Percentiles rank a stretch among this genome's conserved stretches.
phyloP scores from a whole-genome alignment of 2,888 invertebrate species.

The Mythimna ferrago region DNA sequence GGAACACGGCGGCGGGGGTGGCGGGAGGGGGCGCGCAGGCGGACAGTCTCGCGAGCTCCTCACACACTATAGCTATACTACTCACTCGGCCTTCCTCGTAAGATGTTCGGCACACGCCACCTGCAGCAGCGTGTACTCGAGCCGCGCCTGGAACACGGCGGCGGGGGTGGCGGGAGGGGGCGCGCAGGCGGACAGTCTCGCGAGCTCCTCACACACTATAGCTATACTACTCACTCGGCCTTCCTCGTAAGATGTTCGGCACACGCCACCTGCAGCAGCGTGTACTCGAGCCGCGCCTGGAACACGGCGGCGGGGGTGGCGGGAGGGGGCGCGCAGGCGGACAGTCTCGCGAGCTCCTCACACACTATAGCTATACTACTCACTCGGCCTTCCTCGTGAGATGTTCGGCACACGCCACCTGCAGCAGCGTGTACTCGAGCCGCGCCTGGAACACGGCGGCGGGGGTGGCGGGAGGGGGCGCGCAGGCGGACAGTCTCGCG shows the following conservation, averaged over 20 bases:
- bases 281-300: conserved; percentile 94
- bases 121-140: conserved; percentile 88
- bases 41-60: conserved; percentile 92
- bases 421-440: conserved; percentile 90
- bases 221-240: too few species aligned
- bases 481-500: conserved; percentile 93
- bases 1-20: too few species aligned
- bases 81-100: too few species aligned
- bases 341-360: conserved; percentile 97
- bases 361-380: conserved; percentile 79
- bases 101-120: conserved; percentile 64
- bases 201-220: conserved; percentile 95
- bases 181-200: conserved; percentile 93
- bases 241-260: too few species aligned
- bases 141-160: conserved; percentile 94
- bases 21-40: too few species aligned
- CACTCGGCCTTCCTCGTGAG: too few species aligned
- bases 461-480: conserved; percentile 85
- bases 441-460: conserved; percentile 95
- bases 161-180: conserved; percentile 88
- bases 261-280: conserved; percentile 76
- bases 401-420: conserved; percentile 66
- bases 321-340: conserved; percentile 87
- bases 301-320: conserved; percentile 92
- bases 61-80: conserved; percentile 90